These are phyloP conservation scores for Cabera pusaria DNA, from an alignment of 2,888 invertebrate genomes.

Conservation along the genomic window DNA sequence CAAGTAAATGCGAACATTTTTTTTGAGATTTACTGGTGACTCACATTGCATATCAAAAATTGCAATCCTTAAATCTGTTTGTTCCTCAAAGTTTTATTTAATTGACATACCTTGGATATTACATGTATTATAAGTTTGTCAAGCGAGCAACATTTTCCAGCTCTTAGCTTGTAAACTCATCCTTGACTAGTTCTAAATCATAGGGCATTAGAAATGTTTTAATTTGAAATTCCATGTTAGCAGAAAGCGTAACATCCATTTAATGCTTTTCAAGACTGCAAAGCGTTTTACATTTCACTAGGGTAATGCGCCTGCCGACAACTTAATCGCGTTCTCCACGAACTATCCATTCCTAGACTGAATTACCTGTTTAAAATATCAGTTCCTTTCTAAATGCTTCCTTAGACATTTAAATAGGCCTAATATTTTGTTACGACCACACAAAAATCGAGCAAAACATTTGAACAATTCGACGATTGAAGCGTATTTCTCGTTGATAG, in stretches of 20 bases:
- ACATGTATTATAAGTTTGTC: no score
- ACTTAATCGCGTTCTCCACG: constrained; percentile 33
- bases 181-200: background rate
- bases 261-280: constrained; percentile 20
- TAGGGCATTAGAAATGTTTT: constrained; percentile 7
- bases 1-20: no score
- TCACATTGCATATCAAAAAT: no score
- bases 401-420: constrained; percentile 19
- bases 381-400: constrained; percentile 18
- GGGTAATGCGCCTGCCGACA: constrained; percentile 27
- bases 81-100: no score
- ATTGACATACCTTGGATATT: no score
- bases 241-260: constrained; percentile 19
- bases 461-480: constrained; percentile 6
- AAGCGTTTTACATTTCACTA: constrained; percentile 24
- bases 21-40: no score
- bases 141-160: no score
- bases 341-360: constrained; percentile 21
- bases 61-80: no score
- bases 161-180: background rate
- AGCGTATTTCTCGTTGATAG: no score
- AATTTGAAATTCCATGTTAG: constrained; percentile 22
- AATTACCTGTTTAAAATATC: constrained; percentile 23
- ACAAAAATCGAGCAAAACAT: constrained; percentile 11
- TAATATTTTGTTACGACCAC: constrained; percentile 12